Conservation (phyloP, 2,888 invertebrate genomes). For the Plagodis pulveraria region DNA sequence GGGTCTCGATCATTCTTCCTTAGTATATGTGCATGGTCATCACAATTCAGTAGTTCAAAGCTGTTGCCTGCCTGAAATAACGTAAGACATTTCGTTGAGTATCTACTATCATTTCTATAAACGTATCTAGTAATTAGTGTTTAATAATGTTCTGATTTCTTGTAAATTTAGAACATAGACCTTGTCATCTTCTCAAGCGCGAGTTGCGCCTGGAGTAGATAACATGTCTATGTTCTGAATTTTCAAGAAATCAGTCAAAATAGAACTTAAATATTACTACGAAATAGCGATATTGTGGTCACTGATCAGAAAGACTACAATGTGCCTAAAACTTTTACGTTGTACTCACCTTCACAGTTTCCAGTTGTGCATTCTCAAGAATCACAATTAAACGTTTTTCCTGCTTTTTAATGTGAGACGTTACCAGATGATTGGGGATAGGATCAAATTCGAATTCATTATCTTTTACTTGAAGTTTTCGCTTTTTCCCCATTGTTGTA, state of each 20-base stretch:
- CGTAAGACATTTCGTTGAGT: background rate
- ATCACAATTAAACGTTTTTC: constrained; percentile 97
- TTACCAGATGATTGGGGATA: constrained; percentile 90
- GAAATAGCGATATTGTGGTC: too few species aligned
- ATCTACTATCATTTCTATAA: background rate
- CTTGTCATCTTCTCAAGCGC: too few species aligned
- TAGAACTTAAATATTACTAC: too few species aligned
- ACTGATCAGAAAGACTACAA: too few species aligned
- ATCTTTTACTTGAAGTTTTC: constrained; percentile 76
- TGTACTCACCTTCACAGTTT: constrained; percentile 94
- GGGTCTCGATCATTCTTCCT: constrained; percentile 95
- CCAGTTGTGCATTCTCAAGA: constrained; percentile 96
- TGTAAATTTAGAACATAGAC: too few species aligned
- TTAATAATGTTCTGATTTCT: background rate
- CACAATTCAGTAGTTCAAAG: constrained; percentile 97
- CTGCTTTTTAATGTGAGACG: constrained; percentile 91
- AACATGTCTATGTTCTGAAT: too few species aligned
- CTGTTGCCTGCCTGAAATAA: constrained; percentile 90
- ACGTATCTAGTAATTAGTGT: background rate
- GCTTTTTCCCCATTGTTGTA: constrained; percentile 73
- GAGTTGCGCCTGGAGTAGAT: too few species aligned
- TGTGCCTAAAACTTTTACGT: too few species aligned
- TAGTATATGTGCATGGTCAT: constrained; percentile 94
- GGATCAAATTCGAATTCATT: constrained; percentile 92
- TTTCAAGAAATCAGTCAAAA: too few species aligned